phyloP scores from a whole-genome alignment of 1,140 invertebrate genomes.

The Bombus difficillimus region DNA sequence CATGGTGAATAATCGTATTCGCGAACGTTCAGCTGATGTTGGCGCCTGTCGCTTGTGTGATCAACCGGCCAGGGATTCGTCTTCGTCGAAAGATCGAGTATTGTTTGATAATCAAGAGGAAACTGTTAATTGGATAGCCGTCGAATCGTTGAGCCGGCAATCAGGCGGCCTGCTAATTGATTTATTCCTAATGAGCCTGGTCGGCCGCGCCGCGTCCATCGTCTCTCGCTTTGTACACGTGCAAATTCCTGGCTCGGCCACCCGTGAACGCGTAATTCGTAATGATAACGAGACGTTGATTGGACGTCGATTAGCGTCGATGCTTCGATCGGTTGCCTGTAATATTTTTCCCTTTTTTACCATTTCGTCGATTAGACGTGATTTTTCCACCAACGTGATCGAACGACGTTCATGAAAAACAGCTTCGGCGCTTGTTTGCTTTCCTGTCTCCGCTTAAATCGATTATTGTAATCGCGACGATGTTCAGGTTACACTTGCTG shows the following conservation, averaged over 20 bases:
- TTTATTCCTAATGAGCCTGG: slow-evolving; percentile 64
- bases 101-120: slow-evolving; percentile 55
- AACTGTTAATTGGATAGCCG: slow-evolving; percentile 55
- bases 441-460: neutral
- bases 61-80: neutral
- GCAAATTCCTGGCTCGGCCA: slow-evolving; percentile 38
- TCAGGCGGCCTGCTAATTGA: slow-evolving; percentile 64
- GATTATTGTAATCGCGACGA: neutral
- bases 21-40: neutral
- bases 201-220: neutral
- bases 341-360: neutral
- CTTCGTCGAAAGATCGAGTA: slow-evolving; percentile 42
- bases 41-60: neutral
- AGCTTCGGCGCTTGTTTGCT: too few relatives aligned
- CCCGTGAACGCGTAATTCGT: slow-evolving; percentile 38
- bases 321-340: neutral
- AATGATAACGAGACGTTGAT: slow-evolving; percentile 57
- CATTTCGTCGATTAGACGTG: neutral
- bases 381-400: neutral
- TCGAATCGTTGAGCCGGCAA: slow-evolving; percentile 58
- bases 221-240: slow-evolving; percentile 46
- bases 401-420: neutral
- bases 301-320: slow-evolving; percentile 27
- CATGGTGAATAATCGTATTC: neutral
- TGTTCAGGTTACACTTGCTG: neutral